Base-by-base conservation (phyloP, 2,888 invertebrate genomes). In the Xylophagus ater region DNA sequence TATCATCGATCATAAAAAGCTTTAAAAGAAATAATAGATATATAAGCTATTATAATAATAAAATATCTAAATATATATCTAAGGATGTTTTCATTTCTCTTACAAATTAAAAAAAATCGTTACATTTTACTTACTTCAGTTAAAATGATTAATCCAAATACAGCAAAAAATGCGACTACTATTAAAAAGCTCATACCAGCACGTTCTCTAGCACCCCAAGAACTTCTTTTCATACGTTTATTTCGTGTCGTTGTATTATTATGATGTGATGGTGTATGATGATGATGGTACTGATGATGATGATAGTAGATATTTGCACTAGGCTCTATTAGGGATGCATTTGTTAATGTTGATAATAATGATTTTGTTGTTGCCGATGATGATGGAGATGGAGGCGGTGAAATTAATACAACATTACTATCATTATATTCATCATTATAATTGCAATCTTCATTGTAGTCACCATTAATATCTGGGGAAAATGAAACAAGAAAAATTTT, bases 101-200 rank as follows among this genome's bases (percentile, higher is more conserved):
- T 12, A 20, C 24, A 21, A 13, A 6, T n/a, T 64, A 34, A 65
- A 59, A 50, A 66, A 59, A 47, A 64, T 20, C 19, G 24, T 21
- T 10, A 5, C 13, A 14, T 4, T 23, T 25, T 60, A 63, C 59
- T 69, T 53, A 88, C 80, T 67, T 89, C 88, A 46, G 88, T 87
- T 50, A 89, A 72, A 45, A 89, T 80, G 55, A 89, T 89, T 53
- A 87, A 72, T 32, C 85, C 85, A 60, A 89, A 89, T 42, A 90
- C 81, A 28, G 81, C 83, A 64, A 89, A 87, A 66, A 90, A 89
- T 71, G 87, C 85, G 51, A 89, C 76, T 47, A 89, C 87, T 61
- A 89, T 81, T 66, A 88, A 79, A 68, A 89, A 88, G 57, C 86
- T 87, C 74, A 87, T 80, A 62, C 84, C 82, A 51, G 86, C 85